Conservation (phyloP, 2,888 invertebrate species). For the Mellilla xanthometata region DNA sequence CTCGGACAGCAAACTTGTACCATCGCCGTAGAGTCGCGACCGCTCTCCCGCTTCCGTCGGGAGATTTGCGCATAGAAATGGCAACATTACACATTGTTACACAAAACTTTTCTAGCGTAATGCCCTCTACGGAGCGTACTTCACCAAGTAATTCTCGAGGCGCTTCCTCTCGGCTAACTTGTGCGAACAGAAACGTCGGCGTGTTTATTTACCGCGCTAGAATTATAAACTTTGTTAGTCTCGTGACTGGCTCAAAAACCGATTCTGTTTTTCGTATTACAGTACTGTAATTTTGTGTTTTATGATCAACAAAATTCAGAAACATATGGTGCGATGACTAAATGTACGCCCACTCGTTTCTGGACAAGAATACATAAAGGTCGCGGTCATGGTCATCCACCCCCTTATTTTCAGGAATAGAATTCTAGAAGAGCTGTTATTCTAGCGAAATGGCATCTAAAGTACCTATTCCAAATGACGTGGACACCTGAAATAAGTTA, state of each 20-base stretch:
- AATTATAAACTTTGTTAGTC: constrained; percentile 8
- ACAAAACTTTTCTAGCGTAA: constrained; percentile 73
- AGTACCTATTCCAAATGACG: neutral
- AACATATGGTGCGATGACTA: constrained; percentile 9
- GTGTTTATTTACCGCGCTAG: constrained; percentile 25
- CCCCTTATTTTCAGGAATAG: constrained; percentile 9
- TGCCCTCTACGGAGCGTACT: constrained; percentile 65
- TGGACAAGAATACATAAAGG: constrained; percentile 9
- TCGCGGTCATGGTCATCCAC: constrained; percentile 18
- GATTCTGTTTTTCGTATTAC: constrained; percentile 9
- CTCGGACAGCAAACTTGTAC: constrained; percentile 69
- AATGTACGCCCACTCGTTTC: constrained; percentile 10
- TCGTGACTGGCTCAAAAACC: constrained; percentile 10
- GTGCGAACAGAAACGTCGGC: constrained; percentile 54
- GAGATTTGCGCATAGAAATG: constrained; percentile 77
- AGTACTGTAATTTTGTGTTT: constrained; percentile 2
- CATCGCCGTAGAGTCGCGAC: constrained; percentile 49
- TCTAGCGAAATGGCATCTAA: neutral
- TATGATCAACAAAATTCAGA: constrained; percentile 8
- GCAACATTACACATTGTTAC: constrained; percentile 79
- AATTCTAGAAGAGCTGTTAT: neutral
- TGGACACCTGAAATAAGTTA: neutral
- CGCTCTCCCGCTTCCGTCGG: constrained; percentile 63
- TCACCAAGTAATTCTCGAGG: constrained; percentile 59
- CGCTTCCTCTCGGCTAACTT: constrained; percentile 60